These are phyloP conservation scores for Dermolepida albohirtum DNA, from an alignment of 2,888 invertebrate genomes.

Conservation along the genomic window DNA sequence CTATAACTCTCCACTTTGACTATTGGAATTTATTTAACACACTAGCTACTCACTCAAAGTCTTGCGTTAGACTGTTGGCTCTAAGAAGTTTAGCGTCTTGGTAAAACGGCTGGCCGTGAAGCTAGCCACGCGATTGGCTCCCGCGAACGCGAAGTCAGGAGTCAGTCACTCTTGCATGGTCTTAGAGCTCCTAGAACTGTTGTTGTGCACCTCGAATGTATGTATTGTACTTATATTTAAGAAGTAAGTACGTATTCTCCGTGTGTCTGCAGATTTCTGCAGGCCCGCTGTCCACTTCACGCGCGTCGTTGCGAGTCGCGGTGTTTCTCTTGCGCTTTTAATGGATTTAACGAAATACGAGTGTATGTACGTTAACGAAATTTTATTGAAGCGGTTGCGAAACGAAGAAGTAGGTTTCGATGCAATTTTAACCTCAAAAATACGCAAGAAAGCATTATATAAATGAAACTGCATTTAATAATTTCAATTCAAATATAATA, in stretches of 20 bases:
- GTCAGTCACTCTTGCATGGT: conserved; percentile 44
- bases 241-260: conserved; percentile 1
- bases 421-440: no score
- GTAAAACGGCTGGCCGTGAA: conserved; percentile 54
- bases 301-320: not conserved
- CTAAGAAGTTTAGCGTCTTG: conserved; percentile 55
- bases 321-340: no score
- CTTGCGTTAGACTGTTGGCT: conserved; percentile 61
- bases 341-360: no score
- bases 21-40: conserved; percentile 48
- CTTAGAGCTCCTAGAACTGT: conserved; percentile 32
- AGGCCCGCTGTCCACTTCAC: conserved; percentile 2
- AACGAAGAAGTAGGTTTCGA: no score
- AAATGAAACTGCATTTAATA: no score
- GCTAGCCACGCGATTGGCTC: conserved; percentile 48
- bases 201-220: not conserved
- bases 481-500: no score
- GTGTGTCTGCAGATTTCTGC: conserved; percentile 20
- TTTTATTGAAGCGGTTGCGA: no score
- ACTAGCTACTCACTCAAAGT: conserved; percentile 61
- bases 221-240: conserved; percentile 9
- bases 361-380: no score
- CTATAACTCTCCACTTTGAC: conserved; percentile 59
- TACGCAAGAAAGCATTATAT: no score
- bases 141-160: conserved; percentile 42